Base-by-base conservation (phyloP, 2,888 invertebrate genomes). In the Gari tellinella region DNA sequence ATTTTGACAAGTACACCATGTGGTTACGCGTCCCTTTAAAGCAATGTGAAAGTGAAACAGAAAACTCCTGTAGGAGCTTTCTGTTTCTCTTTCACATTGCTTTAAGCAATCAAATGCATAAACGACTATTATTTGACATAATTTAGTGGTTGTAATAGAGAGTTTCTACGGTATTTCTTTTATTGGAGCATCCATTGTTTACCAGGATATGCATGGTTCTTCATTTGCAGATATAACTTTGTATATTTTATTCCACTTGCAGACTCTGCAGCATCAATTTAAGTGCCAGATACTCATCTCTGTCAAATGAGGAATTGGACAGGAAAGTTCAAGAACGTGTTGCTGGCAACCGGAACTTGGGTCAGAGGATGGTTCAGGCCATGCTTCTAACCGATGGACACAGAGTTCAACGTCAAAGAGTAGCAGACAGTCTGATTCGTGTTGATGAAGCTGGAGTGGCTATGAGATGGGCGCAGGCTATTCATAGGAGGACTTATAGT, bases 381-480 rank as follows among this genome's bases (percentile, higher is more conserved):
- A 19, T 17, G 8, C 17, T 55, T 2, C 10, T 19, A 12, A 21
- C 40, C 2, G 19, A 23, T 5, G 38, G 55, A 10, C 17, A 21
- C 17, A 19, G 17, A 17, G 55, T 55, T 40, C 55, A 55, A 40
- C 10, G 55, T 2, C 55, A 55, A 5, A 14, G 55, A 21, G 40
- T 55, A 15, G 38, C 55, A 12, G 55, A 55, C 19, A 5, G 37
- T 7, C 4, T 55, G 10, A 37, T 55, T 5, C 55, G 40, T 12
- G 55, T 55, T 19, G 55, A 55, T 38, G 55, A 40, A 53, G 23
- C 37, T 43, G 51, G 25, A 25, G 51, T 51, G 4, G 51, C 51
- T 2, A 51, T 19, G 25, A 23, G 51, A 51, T 51, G 51, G 26
- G 23, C 25, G 8, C 17, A 15, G 17, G n/a, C 51, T 23, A 49